These are phyloP conservation scores for Cololabis saira DNA, from an alignment of 2,113 vertebrate genomes.

Conservation along the genomic window DNA sequence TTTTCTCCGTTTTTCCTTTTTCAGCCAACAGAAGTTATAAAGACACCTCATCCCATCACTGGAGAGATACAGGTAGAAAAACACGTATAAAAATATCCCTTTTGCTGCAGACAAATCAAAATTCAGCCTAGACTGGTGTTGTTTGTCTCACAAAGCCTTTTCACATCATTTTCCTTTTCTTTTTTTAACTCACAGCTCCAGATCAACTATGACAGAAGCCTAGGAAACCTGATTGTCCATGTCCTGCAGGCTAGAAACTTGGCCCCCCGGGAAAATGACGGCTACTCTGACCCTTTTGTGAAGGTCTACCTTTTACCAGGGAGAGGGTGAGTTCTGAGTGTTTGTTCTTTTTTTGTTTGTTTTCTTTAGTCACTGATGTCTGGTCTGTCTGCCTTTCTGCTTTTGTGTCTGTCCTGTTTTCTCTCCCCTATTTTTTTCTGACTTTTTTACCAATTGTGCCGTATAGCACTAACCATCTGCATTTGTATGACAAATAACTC, in stretches of 20 bases:
- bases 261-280: constrained; percentile 92
- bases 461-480: constrained; percentile 40
- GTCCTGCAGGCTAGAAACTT: constrained; percentile 98
- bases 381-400: constrained; percentile 55
- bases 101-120: background rate
- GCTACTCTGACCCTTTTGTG: constrained; percentile 98
- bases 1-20: background rate
- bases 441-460: constrained; percentile 45
- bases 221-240: constrained; percentile 97
- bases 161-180: background rate
- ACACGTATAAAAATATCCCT: background rate
- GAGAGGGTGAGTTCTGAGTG: constrained; percentile 89
- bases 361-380: constrained; percentile 23
- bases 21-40: constrained; percentile 86
- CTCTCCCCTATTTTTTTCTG: constrained; percentile 55
- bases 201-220: constrained; percentile 96
- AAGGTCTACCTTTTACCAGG: constrained; percentile 98
- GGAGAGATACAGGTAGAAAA: constrained; percentile 95
- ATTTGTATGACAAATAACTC: constrained; percentile 48
- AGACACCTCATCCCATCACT: constrained; percentile 89
- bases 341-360: constrained; percentile 17
- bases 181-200: constrained; percentile 90
- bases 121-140: background rate
- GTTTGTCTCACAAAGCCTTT: constrained; percentile 1
- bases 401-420: constrained; percentile 64